Evolutionary conservation across 1,140 invertebrate species (phyloP).

Genomic region (Drosophila pallidifrons): DNA sequence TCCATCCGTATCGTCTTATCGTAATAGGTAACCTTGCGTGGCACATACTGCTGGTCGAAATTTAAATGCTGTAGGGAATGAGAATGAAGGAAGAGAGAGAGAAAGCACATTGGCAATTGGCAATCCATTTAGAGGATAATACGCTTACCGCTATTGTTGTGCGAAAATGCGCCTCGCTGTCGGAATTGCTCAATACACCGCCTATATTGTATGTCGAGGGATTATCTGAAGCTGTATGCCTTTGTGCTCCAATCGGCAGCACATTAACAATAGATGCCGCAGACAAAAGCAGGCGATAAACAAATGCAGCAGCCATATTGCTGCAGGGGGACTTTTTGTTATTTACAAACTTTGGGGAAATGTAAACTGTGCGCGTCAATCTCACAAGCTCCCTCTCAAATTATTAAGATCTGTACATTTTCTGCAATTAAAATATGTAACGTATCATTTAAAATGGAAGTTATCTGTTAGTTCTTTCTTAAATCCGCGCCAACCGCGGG

Average conservation of each 20-base stretch:
- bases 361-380: slow-evolving; percentile 43
- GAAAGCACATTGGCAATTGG: slow-evolving; percentile 18
- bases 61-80: slow-evolving; percentile 85
- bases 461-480: not conserved
- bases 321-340: slow-evolving; percentile 23
- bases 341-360: slow-evolving; percentile 49
- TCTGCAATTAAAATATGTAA: slow-evolving; percentile 52
- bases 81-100: not conserved
- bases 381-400: slow-evolving; percentile 31
- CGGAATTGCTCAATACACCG: slow-evolving; percentile 94
- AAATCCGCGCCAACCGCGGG: not conserved
- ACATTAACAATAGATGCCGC: slow-evolving; percentile 57
- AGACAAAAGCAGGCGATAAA: slow-evolving; percentile 67
- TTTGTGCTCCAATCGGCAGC: slow-evolving; percentile 63
- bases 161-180: slow-evolving; percentile 91
- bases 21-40: slow-evolving; percentile 92
- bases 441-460: not conserved
- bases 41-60: slow-evolving; percentile 92
- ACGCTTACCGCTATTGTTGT: slow-evolving; percentile 92
- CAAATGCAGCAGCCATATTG: slow-evolving; percentile 67
- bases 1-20: slow-evolving; percentile 96
- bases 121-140: slow-evolving; percentile 42
- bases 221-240: slow-evolving; percentile 86
- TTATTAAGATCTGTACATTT: slow-evolving; percentile 55
- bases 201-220: slow-evolving; percentile 93